Evolutionary conservation across 2,797 vertebrate species (phyloP).

Genomic region (Sciurus vulgaris): DNA sequence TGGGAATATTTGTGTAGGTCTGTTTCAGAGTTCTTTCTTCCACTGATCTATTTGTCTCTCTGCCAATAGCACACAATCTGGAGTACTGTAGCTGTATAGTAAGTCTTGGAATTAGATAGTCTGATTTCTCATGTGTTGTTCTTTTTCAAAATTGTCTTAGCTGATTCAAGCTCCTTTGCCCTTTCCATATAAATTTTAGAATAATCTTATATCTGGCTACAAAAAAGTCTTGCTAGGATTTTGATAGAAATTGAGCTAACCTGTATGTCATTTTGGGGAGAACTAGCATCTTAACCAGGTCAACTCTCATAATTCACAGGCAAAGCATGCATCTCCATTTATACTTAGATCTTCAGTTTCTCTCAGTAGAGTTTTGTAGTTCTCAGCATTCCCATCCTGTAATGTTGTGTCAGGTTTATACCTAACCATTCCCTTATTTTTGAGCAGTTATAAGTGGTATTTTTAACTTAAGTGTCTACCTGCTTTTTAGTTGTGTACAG

Average conservation of each 20-base stretch:
- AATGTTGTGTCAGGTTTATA: background rate
- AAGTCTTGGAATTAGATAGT: background rate
- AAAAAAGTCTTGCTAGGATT: background rate
- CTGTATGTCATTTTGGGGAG: background rate
- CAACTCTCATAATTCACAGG: background rate
- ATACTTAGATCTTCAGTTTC: background rate
- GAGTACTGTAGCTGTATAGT: background rate
- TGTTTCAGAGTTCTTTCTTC: background rate
- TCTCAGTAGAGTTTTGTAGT: background rate
- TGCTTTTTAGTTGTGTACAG: background rate
- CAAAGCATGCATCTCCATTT: background rate
- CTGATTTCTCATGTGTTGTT: background rate
- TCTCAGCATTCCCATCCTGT: background rate
- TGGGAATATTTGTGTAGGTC: background rate
- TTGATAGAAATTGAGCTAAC: slow-evolving; percentile 23
- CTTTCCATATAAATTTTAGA: slow-evolving; percentile 4
- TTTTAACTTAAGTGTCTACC: background rate
- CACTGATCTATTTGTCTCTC: background rate
- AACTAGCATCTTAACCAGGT: background rate
- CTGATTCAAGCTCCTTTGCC: background rate
- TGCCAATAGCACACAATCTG: background rate
- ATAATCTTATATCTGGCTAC: background rate
- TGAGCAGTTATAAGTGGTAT: background rate
- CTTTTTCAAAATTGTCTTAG: background rate
- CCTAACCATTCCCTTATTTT: background rate